phyloP scores from a whole-genome alignment of 2,888 invertebrate species.

The Sarcophaga variegata region DNA sequence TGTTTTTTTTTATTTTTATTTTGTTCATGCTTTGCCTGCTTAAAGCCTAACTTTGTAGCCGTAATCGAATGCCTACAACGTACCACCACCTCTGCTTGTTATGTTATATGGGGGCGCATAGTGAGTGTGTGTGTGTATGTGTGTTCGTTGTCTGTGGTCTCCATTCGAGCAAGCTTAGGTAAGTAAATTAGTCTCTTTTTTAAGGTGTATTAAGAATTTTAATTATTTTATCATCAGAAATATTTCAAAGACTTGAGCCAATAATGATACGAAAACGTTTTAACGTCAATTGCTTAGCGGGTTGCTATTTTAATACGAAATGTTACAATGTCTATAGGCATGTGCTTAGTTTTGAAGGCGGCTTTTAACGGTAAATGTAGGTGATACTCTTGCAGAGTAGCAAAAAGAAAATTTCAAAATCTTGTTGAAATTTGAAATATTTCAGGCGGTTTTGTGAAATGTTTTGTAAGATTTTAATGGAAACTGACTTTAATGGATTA shows the following conservation, averaged over 20 bases:
- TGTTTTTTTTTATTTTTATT: slow-evolving; percentile 21
- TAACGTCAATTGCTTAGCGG: slow-evolving; percentile 34
- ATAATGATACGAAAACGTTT: slow-evolving; percentile 47
- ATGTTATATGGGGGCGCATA: not conserved
- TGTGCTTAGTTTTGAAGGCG: not conserved
- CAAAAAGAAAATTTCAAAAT: too few species aligned
- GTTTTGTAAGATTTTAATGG: too few species aligned
- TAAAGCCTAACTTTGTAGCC: not conserved
- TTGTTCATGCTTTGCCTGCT: not conserved
- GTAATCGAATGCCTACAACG: not conserved
- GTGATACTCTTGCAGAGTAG: not conserved
- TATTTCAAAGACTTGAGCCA: slow-evolving; percentile 49
- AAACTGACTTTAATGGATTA: too few species aligned
- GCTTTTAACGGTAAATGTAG: not conserved
- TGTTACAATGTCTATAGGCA: slow-evolving; percentile 23
- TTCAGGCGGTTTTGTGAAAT: too few species aligned
- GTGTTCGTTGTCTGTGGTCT: slow-evolving; percentile 55
- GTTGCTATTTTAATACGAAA: slow-evolving; percentile 52
- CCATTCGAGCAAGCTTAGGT: slow-evolving; percentile 27
- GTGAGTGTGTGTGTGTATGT: not conserved
- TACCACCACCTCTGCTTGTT: not conserved
- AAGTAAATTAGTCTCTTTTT: slow-evolving; percentile 53
- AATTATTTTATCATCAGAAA: slow-evolving; percentile 62
- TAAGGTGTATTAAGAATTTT: slow-evolving; percentile 55
- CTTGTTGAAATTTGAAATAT: too few species aligned